Evolutionary conservation across 2,888 invertebrate species (phyloP).

Genomic region (Cephalotes varians): DNA sequence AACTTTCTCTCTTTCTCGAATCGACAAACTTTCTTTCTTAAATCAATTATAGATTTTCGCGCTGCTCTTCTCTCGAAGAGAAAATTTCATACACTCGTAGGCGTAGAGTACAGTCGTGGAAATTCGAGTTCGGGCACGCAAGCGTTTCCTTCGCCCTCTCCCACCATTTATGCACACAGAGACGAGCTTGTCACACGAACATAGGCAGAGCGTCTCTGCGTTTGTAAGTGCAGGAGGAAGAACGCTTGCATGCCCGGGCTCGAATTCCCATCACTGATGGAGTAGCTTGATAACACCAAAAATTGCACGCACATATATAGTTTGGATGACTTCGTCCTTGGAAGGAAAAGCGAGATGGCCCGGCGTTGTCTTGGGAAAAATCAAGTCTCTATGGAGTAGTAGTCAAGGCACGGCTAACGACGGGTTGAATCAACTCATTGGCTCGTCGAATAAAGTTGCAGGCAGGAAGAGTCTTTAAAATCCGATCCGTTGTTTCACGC

Average conservation of each 20-base stretch:
- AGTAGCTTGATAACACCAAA: conserved; percentile 28
- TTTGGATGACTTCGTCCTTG: conserved; percentile 86
- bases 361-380: conserved; percentile 94
- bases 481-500: conserved; percentile 28
- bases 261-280: no score
- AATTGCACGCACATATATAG: conserved; percentile 67
- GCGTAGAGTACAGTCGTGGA: no score
- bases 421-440: conserved; percentile 92
- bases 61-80: not conserved
- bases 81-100: not conserved
- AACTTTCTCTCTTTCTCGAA: conserved; percentile 76
- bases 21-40: conserved; percentile 79
- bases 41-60: not conserved
- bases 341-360: conserved; percentile 89
- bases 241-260: no score
- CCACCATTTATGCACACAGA: no score
- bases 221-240: no score
- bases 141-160: no score
- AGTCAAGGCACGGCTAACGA: conserved; percentile 91
- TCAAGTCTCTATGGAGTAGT: conserved; percentile 94
- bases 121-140: no score
- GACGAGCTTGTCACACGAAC: no score
- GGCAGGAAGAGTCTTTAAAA: conserved; percentile 86
- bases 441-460: conserved; percentile 86
- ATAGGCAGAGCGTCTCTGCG: no score